These are phyloP conservation scores for Bhutanitis thaidina DNA, from an alignment of 2,888 invertebrate genomes.

Conservation along the genomic window DNA sequence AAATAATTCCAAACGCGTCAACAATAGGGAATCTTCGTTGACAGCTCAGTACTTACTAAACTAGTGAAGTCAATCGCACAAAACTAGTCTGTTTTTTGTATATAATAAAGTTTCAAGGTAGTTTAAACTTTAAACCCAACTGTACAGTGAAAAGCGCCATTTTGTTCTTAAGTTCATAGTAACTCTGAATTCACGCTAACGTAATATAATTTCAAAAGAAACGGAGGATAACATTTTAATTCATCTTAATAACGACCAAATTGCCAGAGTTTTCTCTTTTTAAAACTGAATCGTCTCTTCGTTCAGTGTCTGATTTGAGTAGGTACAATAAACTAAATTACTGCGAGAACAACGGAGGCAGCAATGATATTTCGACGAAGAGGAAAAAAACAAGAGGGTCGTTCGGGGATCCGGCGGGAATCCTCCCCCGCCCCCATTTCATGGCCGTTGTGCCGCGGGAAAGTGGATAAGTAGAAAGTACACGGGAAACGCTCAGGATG, in stretches of 20 bases:
- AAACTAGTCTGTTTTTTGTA: too few relatives aligned
- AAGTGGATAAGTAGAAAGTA: slow-evolving; percentile 45
- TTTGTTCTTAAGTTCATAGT: neutral
- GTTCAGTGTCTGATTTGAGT: slow-evolving; percentile 51
- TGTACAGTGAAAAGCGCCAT: neutral
- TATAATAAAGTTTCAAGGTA: too few relatives aligned
- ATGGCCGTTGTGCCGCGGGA: slow-evolving; percentile 32
- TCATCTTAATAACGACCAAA: slow-evolving; percentile 38
- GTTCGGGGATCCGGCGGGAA: slow-evolving; percentile 65
- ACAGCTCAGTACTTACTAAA: too few relatives aligned
- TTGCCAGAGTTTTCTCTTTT: slow-evolving; percentile 45
- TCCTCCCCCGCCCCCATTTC: slow-evolving; percentile 53
- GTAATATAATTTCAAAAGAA: slow-evolving; percentile 18
- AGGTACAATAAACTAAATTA: slow-evolving; percentile 66
- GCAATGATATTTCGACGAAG: slow-evolving; percentile 68
- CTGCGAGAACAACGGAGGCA: slow-evolving; percentile 54
- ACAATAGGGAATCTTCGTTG: too few relatives aligned
- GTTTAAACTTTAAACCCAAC: too few relatives aligned
- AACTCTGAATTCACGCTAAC: slow-evolving; percentile 11
- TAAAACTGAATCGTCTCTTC: slow-evolving; percentile 43
- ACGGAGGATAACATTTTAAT: slow-evolving; percentile 21
- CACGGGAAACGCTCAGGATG: slow-evolving; percentile 55
- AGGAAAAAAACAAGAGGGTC: slow-evolving; percentile 72
- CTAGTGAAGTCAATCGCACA: too few relatives aligned
- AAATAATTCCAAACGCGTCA: too few relatives aligned